Evolutionary conservation across 2,113 vertebrate species (phyloP).

Genomic region (Paraplagusia blochii): DNA sequence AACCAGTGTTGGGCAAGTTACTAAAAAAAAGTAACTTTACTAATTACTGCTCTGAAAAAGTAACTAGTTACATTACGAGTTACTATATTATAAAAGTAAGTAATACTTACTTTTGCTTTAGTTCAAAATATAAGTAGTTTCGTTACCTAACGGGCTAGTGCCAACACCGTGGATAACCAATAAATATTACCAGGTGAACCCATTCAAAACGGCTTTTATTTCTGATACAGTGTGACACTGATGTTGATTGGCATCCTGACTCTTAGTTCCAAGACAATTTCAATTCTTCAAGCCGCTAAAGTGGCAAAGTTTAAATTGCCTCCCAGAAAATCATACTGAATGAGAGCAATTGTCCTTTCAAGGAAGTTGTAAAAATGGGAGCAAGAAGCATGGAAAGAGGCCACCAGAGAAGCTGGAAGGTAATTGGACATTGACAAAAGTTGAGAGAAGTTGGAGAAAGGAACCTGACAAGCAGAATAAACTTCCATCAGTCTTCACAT

Average conservation of each 20-base stretch:
- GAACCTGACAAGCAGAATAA: conserved; percentile 51
- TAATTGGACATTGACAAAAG: conserved; percentile 39
- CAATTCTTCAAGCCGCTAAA: conserved; percentile 55
- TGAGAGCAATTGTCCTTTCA: conserved; percentile 65
- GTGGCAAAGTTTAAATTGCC: conserved; percentile 56
- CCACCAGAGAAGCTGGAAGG: conserved; percentile 35
- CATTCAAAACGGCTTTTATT: conserved; percentile 46
- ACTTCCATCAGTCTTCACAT: conserved; percentile 30
- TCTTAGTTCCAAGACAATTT: conserved; percentile 61
- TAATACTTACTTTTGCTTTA: no score
- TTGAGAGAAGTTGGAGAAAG: conserved; percentile 27
- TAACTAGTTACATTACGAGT: no score
- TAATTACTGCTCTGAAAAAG: no score
- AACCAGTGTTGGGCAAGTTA: no score
- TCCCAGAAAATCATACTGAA: conserved; percentile 56
- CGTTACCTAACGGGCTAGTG: no score
- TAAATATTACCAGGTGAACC: background rate
- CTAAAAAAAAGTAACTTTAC: no score
- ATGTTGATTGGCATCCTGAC: conserved; percentile 58
- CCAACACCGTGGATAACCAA: no score
- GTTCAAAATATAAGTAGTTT: no score
- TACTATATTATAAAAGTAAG: no score
- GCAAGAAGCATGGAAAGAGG: background rate
- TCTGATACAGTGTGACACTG: conserved; percentile 41
- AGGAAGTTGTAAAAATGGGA: conserved; percentile 1